These are phyloP conservation scores for Agapornis canus DNA, from an alignment of 2,797 vertebrate genomes.

Conservation along the genomic window DNA sequence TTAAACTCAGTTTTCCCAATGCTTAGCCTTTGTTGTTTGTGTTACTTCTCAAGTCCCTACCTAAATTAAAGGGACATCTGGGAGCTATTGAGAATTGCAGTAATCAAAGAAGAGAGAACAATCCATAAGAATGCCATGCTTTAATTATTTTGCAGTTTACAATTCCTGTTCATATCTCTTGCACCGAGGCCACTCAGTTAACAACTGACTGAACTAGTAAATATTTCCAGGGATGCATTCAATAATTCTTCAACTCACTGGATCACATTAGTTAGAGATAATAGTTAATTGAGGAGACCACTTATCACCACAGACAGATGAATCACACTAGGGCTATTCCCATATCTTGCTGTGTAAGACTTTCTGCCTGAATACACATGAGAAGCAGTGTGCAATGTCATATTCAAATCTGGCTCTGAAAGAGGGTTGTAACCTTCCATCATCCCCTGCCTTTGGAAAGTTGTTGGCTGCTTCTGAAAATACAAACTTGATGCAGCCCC, in stretches of 20 bases:
- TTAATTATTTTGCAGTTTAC: constrained; percentile 45
- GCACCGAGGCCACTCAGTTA: neutral
- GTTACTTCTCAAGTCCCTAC: constrained; percentile 57
- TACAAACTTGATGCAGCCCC: neutral
- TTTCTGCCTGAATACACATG: neutral
- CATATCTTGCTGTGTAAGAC: constrained; percentile 12
- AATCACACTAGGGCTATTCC: neutral
- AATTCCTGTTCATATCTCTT: neutral
- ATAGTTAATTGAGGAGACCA: neutral
- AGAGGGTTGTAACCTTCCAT: neutral
- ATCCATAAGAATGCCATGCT: neutral
- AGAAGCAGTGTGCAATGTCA: neutral
- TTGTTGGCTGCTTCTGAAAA: neutral
- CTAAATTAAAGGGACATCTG: constrained; percentile 66
- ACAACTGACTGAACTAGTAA: neutral
- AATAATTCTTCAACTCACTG: neutral
- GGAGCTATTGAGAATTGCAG: constrained; percentile 50
- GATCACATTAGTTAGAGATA: neutral
- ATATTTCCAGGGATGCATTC: neutral
- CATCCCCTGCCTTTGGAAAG: neutral
- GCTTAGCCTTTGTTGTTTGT: constrained; percentile 40
- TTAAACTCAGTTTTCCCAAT: constrained; percentile 49
- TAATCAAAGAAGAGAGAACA: constrained; percentile 33
- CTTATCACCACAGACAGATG: constrained; percentile 14
- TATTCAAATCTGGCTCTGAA: neutral